These are phyloP conservation scores for Umimayanthus chanpuru DNA, from an alignment of 92 coral and sea anemone genomes.

Conservation along the genomic window DNA sequence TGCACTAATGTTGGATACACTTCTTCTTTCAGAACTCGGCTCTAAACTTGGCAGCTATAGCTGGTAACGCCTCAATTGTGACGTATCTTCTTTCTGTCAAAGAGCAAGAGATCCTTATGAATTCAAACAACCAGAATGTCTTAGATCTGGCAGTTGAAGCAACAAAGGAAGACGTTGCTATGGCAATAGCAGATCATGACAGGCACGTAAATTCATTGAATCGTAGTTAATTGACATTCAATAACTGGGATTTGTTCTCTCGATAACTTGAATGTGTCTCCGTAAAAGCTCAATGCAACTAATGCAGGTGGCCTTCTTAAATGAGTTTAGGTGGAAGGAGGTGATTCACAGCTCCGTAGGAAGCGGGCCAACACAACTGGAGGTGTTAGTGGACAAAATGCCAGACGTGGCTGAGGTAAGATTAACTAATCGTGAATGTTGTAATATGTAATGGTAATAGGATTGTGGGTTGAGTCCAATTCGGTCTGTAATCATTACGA, in stretches of 20 bases:
- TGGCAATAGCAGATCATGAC: conserved; percentile 74
- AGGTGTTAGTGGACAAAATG: conserved; percentile 78
- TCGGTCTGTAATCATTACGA: no score
- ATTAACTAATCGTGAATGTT: no score
- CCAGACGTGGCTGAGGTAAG: conserved; percentile 89
- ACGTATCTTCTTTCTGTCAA: conserved; percentile 62
- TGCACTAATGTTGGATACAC: no score
- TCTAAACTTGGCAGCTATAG: conserved; percentile 70
- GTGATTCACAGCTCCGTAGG: conserved; percentile 67
- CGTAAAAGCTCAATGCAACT: no score
- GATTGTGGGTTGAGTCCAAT: no score
- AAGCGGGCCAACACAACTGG: conserved; percentile 76
- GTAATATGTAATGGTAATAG: no score
- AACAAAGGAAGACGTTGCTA: conserved; percentile 74
- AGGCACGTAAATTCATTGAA: conserved; percentile 44
- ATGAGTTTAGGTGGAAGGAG: conserved; percentile 73
- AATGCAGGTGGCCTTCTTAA: background rate
- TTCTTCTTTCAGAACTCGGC: conserved; percentile 67
- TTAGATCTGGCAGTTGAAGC: conserved; percentile 74
- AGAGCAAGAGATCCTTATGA: conserved; percentile 75
- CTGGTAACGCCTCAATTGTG: conserved; percentile 73
- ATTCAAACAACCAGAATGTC: conserved; percentile 72
- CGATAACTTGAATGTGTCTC: no score
- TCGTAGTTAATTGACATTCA: background rate
- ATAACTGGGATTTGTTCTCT: background rate